Evolutionary conservation across 2,113 vertebrate genomes (phyloP), one percentile per base, ranked within the genome.

Genomic region (Hiodon tergisus): DNA sequence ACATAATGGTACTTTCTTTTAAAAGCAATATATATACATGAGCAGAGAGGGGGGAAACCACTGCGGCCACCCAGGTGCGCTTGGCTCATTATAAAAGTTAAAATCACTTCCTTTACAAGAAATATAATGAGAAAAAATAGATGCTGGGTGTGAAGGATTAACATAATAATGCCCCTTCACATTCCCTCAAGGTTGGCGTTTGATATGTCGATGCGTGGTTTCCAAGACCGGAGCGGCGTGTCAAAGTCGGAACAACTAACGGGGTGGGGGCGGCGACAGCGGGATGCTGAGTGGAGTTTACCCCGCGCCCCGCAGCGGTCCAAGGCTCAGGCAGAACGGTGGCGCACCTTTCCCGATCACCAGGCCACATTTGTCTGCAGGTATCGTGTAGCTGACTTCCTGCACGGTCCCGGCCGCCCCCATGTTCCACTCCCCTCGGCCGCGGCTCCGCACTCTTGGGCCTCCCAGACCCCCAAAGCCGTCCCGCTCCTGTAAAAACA

Each of bases 331-430:
- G 31, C 31, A 2, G 31, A 31, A 2, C 31, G 31, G n/a, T 17
- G 51, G 72, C 87, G 69, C 77, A 97, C 96, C 96, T 96, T 96
- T 98, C 81, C 96, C 96, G 51, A 98, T 98, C 80, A 98, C 96
- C 0, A 97, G 93, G 60, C 96, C 96, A 5, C 96, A 98, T 74
- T 98, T 98, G 76, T 96, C 95, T 0, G 96, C 95, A 0, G 95
- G 94, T 86, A 98, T 95, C 0, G 95, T 95, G 88, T 96, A 98
- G 4, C 95, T 98, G 60, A 98, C 92, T 79, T 97, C 96, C 86
- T 98, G 96, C 79, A 97, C 71, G 0, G 93, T 93, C 2, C 94
- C 94, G 0, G 95, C 93, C 0, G 94, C 81, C 7, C 93, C 93
- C 80, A 95, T 78, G 0, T 89, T 94, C 96, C 96, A 98, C 68